These are phyloP conservation scores for Eretmochelys imbricata DNA, from an alignment of 2,113 vertebrate genomes.

Conservation along the genomic window DNA sequence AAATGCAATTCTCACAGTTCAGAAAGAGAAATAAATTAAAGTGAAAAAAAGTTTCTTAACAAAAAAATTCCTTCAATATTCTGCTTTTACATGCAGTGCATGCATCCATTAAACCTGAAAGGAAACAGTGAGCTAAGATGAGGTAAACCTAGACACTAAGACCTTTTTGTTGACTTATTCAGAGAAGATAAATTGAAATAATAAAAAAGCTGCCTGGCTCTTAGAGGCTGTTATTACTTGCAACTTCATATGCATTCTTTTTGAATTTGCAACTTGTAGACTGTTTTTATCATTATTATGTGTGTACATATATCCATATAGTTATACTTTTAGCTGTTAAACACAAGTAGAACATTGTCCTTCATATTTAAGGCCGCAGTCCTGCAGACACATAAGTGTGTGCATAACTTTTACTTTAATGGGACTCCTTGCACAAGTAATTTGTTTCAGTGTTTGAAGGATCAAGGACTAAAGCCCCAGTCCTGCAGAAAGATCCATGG, in stretches of 20 bases:
- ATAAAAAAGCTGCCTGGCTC: slow-evolving; percentile 28
- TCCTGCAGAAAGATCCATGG: neutral
- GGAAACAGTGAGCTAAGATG: neutral
- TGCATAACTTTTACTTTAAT: neutral
- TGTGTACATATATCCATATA: neutral
- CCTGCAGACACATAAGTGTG: neutral
- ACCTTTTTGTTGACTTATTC: slow-evolving; percentile 28
- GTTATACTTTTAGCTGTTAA: neutral
- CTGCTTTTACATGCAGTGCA: neutral
- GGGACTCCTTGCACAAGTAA: neutral
- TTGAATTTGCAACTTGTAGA: neutral
- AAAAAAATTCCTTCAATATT: slow-evolving; percentile 7
- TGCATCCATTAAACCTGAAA: slow-evolving; percentile 14
- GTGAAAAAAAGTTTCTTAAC: neutral
- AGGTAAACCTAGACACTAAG: slow-evolving; percentile 5
- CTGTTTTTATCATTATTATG: neutral
- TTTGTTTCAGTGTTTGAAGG: neutral
- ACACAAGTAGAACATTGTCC: neutral
- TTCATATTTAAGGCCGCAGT: neutral
- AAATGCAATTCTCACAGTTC: slow-evolving; percentile 34
- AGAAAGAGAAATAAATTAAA: slow-evolving; percentile 30
- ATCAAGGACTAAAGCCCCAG: neutral
- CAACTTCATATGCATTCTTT: neutral
- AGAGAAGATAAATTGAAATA: slow-evolving; percentile 51
- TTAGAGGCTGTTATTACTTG: neutral